Conservation (phyloP, 2,113 vertebrate genomes). For the Myanophis thanlyinensis region DNA sequence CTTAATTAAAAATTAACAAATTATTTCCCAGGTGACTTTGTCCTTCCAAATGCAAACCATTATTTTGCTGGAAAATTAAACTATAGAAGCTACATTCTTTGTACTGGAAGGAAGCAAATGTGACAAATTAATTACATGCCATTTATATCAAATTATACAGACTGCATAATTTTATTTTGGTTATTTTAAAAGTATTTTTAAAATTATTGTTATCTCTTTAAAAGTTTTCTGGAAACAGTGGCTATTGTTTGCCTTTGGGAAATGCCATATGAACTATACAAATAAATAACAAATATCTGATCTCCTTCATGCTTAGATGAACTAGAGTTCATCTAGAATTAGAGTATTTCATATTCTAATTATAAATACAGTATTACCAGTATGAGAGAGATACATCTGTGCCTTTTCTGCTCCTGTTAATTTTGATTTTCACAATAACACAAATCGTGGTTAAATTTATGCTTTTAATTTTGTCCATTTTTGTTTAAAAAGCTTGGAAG, state of each 20-base stretch:
- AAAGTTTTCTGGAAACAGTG: neutral
- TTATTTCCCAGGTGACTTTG: constrained; percentile 20
- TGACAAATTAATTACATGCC: neutral
- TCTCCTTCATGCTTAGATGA: neutral
- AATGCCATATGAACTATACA: neutral
- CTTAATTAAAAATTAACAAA: constrained; percentile 27
- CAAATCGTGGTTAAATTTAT: neutral
- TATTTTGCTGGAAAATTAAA: constrained; percentile 12
- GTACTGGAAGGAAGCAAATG: neutral
- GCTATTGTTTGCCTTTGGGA: neutral
- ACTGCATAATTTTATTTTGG: neutral
- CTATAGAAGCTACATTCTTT: neutral
- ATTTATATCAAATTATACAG: neutral
- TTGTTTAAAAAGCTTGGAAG: neutral
- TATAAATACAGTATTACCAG: neutral
- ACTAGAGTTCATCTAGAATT: too few species aligned
- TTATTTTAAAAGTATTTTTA: neutral
- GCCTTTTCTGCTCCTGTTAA: neutral
- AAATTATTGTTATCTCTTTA: neutral
- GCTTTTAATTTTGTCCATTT: neutral
- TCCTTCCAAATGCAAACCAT: constrained; percentile 1
- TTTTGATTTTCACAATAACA: neutral
- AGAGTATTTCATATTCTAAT: neutral
- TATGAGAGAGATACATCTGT: neutral
- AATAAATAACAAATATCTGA: neutral